phyloP scores from a whole-genome alignment of 2,888 invertebrate genomes.

The Piscicola geometra region DNA sequence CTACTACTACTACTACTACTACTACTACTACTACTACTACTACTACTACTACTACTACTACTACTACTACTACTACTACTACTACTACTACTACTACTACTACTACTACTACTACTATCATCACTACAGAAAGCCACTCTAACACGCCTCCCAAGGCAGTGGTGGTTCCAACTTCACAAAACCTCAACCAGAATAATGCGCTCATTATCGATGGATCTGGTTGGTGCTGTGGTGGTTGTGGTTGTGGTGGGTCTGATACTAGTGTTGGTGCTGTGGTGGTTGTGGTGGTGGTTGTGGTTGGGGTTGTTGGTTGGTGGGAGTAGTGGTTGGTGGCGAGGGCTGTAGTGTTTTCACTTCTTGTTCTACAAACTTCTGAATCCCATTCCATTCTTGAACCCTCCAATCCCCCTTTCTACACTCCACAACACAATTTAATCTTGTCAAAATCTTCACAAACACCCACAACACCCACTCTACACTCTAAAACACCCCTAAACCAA shows the following conservation, averaged over 20 bases:
- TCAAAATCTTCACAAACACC: too few species aligned
- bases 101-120: slow-evolving; percentile 26
- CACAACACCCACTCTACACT: not conserved
- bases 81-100: slow-evolving; percentile 29
- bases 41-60: slow-evolving; percentile 29
- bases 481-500: not conserved
- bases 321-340: not conserved
- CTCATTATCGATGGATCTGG: slow-evolving; percentile 76
- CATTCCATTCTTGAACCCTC: too few species aligned
- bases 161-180: slow-evolving; percentile 78
- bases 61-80: slow-evolving; percentile 29
- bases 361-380: not conserved
- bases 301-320: not conserved
- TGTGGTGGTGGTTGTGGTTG: not conserved
- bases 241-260: not conserved
- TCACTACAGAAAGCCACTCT: slow-evolving; percentile 64
- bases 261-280: not conserved
- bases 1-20: slow-evolving; percentile 29
- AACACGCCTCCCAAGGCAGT: slow-evolving; percentile 77
- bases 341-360: not conserved
- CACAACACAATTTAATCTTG: not conserved
- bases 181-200: slow-evolving; percentile 81
- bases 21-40: slow-evolving; percentile 29
- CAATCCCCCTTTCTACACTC: not conserved
- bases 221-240: slow-evolving; percentile 41